A percentile compares a stretch with the other conserved stretches of the same genome.
These are phyloP conservation scores for Sylvia atricapilla DNA, from an alignment of 2,113 vertebrate species.

Conservation along the genomic window DNA sequence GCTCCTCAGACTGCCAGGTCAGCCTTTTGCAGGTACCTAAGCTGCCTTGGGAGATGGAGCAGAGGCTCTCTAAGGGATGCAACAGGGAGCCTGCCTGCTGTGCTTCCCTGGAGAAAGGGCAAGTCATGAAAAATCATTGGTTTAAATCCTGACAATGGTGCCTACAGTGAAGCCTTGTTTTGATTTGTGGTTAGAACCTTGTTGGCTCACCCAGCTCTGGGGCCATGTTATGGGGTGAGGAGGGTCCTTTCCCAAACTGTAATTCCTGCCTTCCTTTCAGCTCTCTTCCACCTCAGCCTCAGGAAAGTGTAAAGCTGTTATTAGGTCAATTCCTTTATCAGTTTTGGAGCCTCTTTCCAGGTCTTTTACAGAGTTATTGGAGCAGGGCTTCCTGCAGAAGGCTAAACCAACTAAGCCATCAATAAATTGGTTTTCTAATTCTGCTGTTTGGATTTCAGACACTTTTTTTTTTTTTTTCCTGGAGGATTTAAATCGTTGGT, in stretches of 20 bases:
- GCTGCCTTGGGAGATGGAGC: not conserved
- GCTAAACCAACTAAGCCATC: not conserved
- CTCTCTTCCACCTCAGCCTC: not conserved
- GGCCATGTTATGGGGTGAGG: not conserved
- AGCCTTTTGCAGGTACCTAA: not conserved
- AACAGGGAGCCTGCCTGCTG: not conserved
- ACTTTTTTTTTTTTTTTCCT: not conserved
- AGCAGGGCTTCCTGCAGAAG: not conserved
- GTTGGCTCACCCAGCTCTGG: not conserved
- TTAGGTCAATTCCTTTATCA: not conserved
- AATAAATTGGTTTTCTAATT: not conserved
- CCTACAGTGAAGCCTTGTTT: not conserved
- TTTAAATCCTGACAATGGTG: not conserved
- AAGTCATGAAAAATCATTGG: not conserved
- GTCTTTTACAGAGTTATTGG: not conserved
- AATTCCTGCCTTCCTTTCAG: not conserved
- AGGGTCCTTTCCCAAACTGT: not conserved
- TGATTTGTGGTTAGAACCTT: not conserved
- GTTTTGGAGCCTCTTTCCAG: not conserved
- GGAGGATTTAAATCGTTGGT: not conserved
- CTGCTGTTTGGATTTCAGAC: not conserved
- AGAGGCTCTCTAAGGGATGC: not conserved
- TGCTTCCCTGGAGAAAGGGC: not conserved
- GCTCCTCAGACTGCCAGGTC: not conserved
- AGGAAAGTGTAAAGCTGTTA: not conserved